Conservation (phyloP, 2,113 vertebrate genomes). For the Plectropomus leopardus region DNA sequence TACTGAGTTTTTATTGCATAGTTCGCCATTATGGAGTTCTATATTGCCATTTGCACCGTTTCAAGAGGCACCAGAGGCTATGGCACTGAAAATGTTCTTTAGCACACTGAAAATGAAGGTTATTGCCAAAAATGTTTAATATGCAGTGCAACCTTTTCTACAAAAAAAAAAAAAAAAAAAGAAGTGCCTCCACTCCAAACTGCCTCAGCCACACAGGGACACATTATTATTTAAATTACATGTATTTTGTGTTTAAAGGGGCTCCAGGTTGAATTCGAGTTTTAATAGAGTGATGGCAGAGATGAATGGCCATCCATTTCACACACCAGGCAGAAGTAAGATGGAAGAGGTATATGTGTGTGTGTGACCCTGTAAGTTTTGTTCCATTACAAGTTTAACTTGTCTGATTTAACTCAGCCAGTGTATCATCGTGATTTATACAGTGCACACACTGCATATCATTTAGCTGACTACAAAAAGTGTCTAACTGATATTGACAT, state of each 20-base stretch:
- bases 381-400: constrained; percentile 32
- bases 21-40: background rate
- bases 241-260: constrained; percentile 1
- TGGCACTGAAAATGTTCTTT: constrained; percentile 3
- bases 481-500: constrained; percentile 25
- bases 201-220: background rate
- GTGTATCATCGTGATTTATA: constrained; percentile 34
- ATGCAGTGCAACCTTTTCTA: background rate
- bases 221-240: constrained; percentile 18
- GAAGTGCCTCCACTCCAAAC: background rate
- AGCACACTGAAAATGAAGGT: constrained; percentile 6
- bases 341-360: background rate
- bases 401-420: background rate
- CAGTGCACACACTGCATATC: constrained; percentile 12
- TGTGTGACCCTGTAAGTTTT: background rate
- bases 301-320: constrained; percentile 3
- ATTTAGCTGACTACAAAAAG: constrained; percentile 17
- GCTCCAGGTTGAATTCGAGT: background rate
- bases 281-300: background rate
- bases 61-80: constrained; percentile 21
- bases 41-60: constrained; percentile 5
- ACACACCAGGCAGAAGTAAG: background rate
- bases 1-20: constrained; percentile 1
- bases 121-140: constrained; percentile 13
- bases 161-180: no score